These are phyloP conservation scores for Tinea semifulvella DNA, from an alignment of 2,888 invertebrate species.

Conservation along the genomic window DNA sequence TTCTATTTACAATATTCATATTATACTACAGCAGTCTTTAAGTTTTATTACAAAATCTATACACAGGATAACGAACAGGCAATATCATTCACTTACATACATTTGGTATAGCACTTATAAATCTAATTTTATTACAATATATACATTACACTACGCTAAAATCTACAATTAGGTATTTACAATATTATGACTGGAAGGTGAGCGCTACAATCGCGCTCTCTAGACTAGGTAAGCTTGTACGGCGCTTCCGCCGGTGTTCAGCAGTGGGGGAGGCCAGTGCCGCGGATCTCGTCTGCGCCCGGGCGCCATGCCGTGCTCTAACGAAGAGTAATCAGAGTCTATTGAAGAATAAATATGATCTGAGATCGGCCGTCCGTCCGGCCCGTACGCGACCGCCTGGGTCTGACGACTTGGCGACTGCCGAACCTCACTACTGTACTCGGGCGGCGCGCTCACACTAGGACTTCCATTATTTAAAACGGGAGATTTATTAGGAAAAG, in stretches of 20 bases:
- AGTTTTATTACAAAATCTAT: constrained; percentile 60
- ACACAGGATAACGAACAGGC: constrained; percentile 65
- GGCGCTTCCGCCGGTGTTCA: constrained; percentile 55
- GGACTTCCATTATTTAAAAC: constrained; percentile 46
- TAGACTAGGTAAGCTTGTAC: constrained; percentile 78
- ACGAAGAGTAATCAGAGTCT: constrained; percentile 87
- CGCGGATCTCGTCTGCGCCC: constrained; percentile 52
- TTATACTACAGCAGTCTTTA: constrained; percentile 69
- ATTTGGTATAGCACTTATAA: constrained; percentile 64
- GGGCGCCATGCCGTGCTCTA: constrained; percentile 75
- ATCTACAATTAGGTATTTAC: constrained; percentile 32
- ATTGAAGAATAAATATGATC: constrained; percentile 92
- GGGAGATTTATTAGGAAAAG: constrained; percentile 63
- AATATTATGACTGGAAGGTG: constrained; percentile 58
- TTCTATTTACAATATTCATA: constrained; percentile 63
- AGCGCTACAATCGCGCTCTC: constrained; percentile 33
- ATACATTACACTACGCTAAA: constrained; percentile 42
- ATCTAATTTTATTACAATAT: constrained; percentile 54
- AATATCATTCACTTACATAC: constrained; percentile 60
- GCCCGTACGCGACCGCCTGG: constrained; percentile 59
- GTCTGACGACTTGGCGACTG: constrained; percentile 42
- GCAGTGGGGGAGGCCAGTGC: constrained; percentile 58
- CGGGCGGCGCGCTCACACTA: constrained; percentile 58
- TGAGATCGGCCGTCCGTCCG: constrained; percentile 78
- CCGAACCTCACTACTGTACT: constrained; percentile 54